A percentile compares a stretch with the other conserved stretches of the same genome.
Conservation (phyloP, 2,113 vertebrate genomes). For the Rhabdomys dilectus region DNA sequence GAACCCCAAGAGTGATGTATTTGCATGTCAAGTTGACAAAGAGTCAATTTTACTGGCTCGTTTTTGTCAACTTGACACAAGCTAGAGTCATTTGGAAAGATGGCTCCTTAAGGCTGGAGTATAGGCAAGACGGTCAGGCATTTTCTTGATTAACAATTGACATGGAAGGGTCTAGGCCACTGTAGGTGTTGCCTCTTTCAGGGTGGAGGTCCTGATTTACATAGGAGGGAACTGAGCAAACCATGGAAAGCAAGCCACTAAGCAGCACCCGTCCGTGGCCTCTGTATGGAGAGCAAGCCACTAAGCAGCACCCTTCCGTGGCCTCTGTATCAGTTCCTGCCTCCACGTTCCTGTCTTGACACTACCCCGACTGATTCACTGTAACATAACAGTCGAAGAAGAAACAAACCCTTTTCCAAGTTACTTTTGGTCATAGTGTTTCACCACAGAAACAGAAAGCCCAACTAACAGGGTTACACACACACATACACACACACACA, state of each 20-base stretch:
- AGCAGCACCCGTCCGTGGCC: too few species aligned
- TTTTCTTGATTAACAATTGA: not conserved
- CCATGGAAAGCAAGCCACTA: not conserved
- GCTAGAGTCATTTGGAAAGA: not conserved
- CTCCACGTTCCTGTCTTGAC: not conserved
- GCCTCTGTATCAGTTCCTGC: not conserved
- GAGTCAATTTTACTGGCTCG: not conserved
- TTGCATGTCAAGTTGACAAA: not conserved
- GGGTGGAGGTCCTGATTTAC: not conserved
- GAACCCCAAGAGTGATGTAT: not conserved
- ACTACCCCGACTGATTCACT: too few species aligned
- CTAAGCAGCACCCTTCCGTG: too few species aligned
- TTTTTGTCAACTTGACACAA: not conserved
- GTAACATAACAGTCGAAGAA: not conserved
- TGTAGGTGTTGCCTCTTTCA: not conserved
- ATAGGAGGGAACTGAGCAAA: not conserved
- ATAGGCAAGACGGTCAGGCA: too few species aligned
- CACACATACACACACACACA: not conserved
- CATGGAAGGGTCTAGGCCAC: not conserved
- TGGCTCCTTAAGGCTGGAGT: not conserved
- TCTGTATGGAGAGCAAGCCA: too few species aligned
- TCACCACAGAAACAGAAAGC: not conserved
- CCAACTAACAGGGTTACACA: not conserved
- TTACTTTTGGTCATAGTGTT: not conserved
- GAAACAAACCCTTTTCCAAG: not conserved